These are phyloP conservation scores for Acanthis flammea DNA, from an alignment of 2,797 vertebrate species.

Conservation along the genomic window DNA sequence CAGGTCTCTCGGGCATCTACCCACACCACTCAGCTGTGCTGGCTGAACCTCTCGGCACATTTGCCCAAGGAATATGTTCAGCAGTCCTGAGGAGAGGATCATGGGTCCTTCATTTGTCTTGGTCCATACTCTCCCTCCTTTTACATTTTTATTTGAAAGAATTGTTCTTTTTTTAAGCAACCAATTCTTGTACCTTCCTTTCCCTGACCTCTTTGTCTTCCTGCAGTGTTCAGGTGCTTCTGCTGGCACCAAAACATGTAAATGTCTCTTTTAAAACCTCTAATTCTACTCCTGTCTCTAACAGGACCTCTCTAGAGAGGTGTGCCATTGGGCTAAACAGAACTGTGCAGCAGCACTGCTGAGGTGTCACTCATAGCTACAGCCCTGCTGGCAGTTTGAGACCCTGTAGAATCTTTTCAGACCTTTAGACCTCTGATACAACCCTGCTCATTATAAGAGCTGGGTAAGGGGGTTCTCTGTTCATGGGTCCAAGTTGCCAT, in stretches of 20 bases:
- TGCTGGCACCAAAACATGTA: not conserved
- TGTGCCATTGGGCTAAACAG: not conserved
- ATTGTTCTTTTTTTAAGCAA: not conserved
- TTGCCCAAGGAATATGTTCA: not conserved
- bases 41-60: accelerated
- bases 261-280: not conserved
- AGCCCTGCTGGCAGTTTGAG: not conserved
- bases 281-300: not conserved
- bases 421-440: not conserved
- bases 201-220: not conserved
- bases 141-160: not conserved
- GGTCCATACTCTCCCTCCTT: not conserved
- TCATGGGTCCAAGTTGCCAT: not conserved
- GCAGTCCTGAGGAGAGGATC: not conserved
- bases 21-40: not conserved
- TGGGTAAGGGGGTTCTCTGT: not conserved
- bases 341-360: not conserved
- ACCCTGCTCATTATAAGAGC: not conserved
- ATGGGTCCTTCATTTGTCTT: not conserved
- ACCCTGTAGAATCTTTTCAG: accelerated
- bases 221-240: not conserved
- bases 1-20: not conserved
- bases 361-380: not conserved
- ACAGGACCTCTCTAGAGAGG: not conserved
- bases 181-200: not conserved